Evolutionary conservation across 2,888 invertebrate genomes (phyloP).

Genomic region (Hirtodrosophila alboralis): DNA sequence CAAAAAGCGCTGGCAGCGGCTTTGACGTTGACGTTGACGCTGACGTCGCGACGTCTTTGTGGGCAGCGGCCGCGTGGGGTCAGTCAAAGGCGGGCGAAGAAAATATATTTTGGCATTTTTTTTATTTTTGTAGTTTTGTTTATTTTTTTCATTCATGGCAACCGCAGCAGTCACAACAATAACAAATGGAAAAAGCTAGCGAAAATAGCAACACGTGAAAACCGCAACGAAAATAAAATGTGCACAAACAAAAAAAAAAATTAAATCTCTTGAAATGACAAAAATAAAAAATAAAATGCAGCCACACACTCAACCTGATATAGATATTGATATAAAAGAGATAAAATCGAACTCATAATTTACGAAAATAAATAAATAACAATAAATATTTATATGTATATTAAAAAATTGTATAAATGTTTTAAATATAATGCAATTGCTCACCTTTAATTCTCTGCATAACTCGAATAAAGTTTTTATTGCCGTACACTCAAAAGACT

Average conservation of each 20-base stretch:
- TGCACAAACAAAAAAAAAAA: constrained; percentile 23
- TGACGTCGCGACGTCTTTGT: constrained; percentile 17
- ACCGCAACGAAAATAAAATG: constrained; percentile 56
- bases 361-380: too few species aligned
- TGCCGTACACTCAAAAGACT: too few species aligned
- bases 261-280: constrained; percentile 36
- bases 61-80: constrained; percentile 34
- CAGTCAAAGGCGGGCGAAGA: constrained; percentile 13
- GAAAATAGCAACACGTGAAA: constrained; percentile 74
- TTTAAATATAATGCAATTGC: too few species aligned
- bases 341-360: too few species aligned
- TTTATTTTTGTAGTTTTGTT: constrained; percentile 7
- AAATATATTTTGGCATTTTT: constrained; percentile 5
- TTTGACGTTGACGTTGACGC: constrained; percentile 2
- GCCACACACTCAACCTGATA: too few species aligned
- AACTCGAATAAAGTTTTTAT: too few species aligned
- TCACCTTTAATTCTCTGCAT: too few species aligned
- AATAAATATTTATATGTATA: too few species aligned
- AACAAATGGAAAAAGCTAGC: constrained; percentile 53
- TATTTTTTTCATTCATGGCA: constrained; percentile 52
- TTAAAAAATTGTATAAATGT: too few species aligned
- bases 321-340: too few species aligned
- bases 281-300: constrained; percentile 63
- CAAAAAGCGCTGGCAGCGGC: constrained; percentile 42
- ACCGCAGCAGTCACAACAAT: constrained; percentile 40